These are phyloP conservation scores for Drosophila navojoa DNA, from an alignment of 1,140 invertebrate genomes.

Conservation along the genomic window DNA sequence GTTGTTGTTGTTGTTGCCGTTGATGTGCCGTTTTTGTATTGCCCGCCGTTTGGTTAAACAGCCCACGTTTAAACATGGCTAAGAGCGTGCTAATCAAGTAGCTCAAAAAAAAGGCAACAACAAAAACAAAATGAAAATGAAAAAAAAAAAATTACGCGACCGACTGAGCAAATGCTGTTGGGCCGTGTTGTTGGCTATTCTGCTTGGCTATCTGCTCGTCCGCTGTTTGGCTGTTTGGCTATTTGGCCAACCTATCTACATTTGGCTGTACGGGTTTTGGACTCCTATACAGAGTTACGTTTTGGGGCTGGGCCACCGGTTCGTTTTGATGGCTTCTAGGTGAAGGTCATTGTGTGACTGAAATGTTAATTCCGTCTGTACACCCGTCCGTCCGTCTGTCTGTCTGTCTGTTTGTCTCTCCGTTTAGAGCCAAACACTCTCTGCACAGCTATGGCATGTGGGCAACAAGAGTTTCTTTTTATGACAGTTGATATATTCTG, in stretches of 20 bases:
- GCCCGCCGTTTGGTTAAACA: slow-evolving; percentile 69
- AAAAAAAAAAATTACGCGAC: slow-evolving; percentile 70
- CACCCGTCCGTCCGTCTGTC: too few relatives aligned
- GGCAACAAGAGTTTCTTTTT: slow-evolving; percentile 20
- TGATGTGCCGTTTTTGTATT: slow-evolving; percentile 29
- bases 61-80: slow-evolving; percentile 78
- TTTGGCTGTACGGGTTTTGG: slow-evolving; percentile 38
- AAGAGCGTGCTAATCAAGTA: slow-evolving; percentile 77
- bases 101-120: slow-evolving; percentile 40
- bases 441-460: slow-evolving; percentile 46
- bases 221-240: slow-evolving; percentile 32
- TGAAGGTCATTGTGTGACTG: slow-evolving; percentile 76
- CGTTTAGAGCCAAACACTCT: slow-evolving; percentile 30
- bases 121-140: background rate
- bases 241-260: slow-evolving; percentile 39
- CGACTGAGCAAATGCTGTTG: slow-evolving; percentile 61
- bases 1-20: slow-evolving; percentile 24
- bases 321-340: slow-evolving; percentile 77
- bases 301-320: slow-evolving; percentile 51
- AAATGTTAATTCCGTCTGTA: slow-evolving; percentile 58
- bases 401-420: slow-evolving; percentile 36
- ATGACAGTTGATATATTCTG: slow-evolving; percentile 13
- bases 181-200: slow-evolving; percentile 12
- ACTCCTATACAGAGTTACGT: slow-evolving; percentile 29
- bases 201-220: slow-evolving; percentile 26